Base-by-base conservation (phyloP, 2,797 vertebrate species). In the Thripadectes ignobilis region DNA sequence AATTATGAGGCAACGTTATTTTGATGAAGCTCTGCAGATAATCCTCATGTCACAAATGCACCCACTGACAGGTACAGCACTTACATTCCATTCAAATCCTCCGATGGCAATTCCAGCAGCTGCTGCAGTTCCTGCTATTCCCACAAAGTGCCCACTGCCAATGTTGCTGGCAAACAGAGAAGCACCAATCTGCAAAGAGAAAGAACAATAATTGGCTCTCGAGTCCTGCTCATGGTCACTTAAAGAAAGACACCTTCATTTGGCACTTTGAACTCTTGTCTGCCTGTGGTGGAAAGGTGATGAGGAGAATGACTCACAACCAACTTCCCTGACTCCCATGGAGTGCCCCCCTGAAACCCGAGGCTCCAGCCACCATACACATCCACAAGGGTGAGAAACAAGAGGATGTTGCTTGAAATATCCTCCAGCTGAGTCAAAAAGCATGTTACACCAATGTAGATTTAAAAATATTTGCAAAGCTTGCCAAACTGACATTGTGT, bases 131-230 rank as follows among this genome's bases (percentile, higher is more conserved):
- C 99, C 99, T 2, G 99, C 99, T n/a, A 99, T 98, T 27, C 99
- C 99, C 77, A 99, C 99, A 84, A 99, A 99, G 94, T 99, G 99
- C 7, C 98, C 99, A 3, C 99, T 99, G 91, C 99, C 99, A 17
- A 99, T 99, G 97, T 99, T 99, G 95, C 99, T 99, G 93, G 99
- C 99, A 89, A 99, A 99, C 52, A 99, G 98, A 9, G 99, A 99
- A 7, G 99, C 99, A 63, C 99, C 99, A 2, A 99, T 99, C 99
- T 99, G 96, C 27, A 97, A 94, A 93, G 21, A 83, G 55, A 96
- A 88, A 87, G 63, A 54, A 23, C 12, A 75, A 18, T 15, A 83
- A 32, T 72, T 71, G 27, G 10, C 12, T 93, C 19, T 68, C 43
- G 43, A 49, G n/a, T 30, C 13, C n/a, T 43, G 14, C n/a, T 90